phyloP scores from a whole-genome alignment of 2,797 vertebrate species.

The Fundulus diaphanus region DNA sequence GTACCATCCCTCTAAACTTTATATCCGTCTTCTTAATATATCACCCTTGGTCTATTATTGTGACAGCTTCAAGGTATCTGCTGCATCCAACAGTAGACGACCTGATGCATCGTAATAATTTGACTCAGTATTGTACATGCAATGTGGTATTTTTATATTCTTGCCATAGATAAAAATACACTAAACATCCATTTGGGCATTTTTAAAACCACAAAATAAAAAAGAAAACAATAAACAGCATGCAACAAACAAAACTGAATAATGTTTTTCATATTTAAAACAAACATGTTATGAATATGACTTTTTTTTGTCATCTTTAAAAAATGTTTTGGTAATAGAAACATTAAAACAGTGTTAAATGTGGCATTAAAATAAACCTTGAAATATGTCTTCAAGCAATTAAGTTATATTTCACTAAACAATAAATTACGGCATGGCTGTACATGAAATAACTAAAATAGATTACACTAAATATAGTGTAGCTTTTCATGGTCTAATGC shows the following conservation, averaged over 20 bases:
- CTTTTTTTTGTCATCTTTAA: background rate
- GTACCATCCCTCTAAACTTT: background rate
- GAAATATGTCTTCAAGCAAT: background rate
- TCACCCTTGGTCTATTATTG: background rate
- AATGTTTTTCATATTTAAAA: background rate
- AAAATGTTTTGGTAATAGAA: no score
- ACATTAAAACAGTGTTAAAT: background rate
- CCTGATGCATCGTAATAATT: background rate
- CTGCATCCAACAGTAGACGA: background rate
- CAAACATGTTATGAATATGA: background rate
- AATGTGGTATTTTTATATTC: background rate
- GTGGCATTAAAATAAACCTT: background rate
- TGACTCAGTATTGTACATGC: no score
- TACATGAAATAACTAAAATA: background rate
- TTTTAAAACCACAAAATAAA: background rate
- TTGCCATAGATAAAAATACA: background rate
- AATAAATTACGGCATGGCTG: background rate
- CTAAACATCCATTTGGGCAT: no score
- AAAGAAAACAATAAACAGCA: background rate
- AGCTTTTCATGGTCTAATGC: constrained; percentile 1
- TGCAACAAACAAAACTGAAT: background rate
- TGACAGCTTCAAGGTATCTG: background rate
- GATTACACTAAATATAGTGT: background rate
- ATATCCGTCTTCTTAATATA: background rate
- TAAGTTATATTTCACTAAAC: background rate